These are phyloP conservation scores for Clepsis dumicolana DNA, from an alignment of 2,888 invertebrate genomes.

Conservation along the genomic window DNA sequence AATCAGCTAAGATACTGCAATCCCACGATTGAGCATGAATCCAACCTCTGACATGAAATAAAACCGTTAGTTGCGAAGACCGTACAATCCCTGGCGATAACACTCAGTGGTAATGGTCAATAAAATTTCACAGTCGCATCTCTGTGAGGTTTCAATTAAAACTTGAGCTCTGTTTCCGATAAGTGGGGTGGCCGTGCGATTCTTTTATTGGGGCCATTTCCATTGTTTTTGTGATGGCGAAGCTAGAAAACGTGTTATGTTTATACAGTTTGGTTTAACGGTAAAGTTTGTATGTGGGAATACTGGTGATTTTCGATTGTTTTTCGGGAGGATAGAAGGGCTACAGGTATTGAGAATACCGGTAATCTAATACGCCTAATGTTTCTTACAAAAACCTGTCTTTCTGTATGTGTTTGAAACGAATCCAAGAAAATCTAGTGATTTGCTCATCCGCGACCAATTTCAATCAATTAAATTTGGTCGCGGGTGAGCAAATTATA, in stretches of 20 bases:
- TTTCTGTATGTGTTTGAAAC: no score
- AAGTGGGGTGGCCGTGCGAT: constrained; percentile 27
- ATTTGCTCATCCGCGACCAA: no score
- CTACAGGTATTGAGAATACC: neutral
- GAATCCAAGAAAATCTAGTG: no score
- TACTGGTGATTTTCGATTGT: neutral
- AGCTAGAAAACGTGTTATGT: neutral
- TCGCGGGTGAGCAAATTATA: no score
- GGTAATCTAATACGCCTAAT: no score
- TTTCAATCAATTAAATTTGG: no score
- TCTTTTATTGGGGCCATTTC: constrained; percentile 21
- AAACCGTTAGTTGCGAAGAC: constrained; percentile 22
- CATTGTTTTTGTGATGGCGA: neutral
- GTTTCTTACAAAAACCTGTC: no score
- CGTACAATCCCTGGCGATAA: constrained; percentile 38
- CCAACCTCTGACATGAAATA: constrained; percentile 18
- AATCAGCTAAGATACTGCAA: neutral
- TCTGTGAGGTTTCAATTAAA: constrained; percentile 44
- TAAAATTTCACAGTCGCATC: constrained; percentile 46
- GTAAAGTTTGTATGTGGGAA: neutral
- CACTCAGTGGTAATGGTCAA: constrained; percentile 42
- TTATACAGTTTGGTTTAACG: neutral
- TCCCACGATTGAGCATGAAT: neutral
- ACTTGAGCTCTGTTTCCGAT: constrained; percentile 43
- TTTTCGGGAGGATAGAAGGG: neutral